phyloP scores from a whole-genome alignment of 1,140 invertebrate genomes.

The Trichonephila clavipes region DNA sequence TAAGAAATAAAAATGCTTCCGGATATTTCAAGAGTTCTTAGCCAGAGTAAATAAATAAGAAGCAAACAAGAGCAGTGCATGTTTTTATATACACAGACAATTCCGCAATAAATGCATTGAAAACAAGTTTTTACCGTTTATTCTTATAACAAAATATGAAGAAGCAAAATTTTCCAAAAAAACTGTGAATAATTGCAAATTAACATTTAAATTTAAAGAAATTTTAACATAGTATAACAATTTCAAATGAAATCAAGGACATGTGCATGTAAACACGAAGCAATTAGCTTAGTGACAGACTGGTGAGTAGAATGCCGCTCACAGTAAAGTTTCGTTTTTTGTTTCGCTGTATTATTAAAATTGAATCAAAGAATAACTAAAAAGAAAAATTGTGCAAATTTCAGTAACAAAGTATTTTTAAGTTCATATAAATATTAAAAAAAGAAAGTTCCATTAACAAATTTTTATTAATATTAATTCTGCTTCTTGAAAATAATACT shows the following conservation, averaged over 20 bases:
- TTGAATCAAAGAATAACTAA: no score
- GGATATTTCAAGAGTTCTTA: background rate
- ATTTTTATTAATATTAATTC: background rate
- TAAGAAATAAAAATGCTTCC: slow-evolving; percentile 12
- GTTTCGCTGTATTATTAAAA: background rate
- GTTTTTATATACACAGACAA: background rate
- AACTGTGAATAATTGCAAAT: background rate
- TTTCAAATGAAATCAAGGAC: slow-evolving; percentile 13
- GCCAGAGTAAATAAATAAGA: slow-evolving; percentile 16
- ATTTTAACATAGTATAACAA: background rate
- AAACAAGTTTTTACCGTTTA: background rate
- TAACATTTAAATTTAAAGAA: background rate
- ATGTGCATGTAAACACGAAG: slow-evolving; percentile 33
- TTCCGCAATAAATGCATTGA: background rate
- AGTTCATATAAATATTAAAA: background rate
- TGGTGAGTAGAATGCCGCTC: background rate
- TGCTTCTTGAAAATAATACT: background rate
- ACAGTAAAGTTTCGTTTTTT: background rate
- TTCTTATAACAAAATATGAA: background rate
- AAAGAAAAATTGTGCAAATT: no score
- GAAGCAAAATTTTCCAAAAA: background rate
- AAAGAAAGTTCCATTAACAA: background rate
- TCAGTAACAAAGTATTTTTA: background rate
- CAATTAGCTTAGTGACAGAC: slow-evolving; percentile 37
- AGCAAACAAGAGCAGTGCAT: background rate